These are phyloP conservation scores for Lacerta viridis DNA, from an alignment of 2,797 vertebrate genomes.

Conservation along the genomic window DNA sequence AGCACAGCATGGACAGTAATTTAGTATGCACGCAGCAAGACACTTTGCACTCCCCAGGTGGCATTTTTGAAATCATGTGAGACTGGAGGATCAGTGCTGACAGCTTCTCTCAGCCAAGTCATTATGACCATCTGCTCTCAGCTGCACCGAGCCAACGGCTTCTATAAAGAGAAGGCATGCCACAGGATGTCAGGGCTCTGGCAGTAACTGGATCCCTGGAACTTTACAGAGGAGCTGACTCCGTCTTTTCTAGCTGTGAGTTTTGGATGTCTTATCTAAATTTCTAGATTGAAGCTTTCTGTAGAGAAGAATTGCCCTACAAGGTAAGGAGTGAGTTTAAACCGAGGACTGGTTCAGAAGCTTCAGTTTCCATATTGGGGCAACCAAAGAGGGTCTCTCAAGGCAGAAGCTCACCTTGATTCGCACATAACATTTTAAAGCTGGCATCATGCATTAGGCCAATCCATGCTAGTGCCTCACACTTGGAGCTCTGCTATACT, in stretches of 20 bases:
- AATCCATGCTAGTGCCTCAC: background rate
- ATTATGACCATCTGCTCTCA: slow-evolving; percentile 74
- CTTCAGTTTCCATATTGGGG: background rate
- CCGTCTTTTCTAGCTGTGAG: slow-evolving; percentile 50
- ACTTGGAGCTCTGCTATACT: background rate
- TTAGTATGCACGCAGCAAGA: slow-evolving; percentile 59
- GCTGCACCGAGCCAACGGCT: slow-evolving; percentile 52
- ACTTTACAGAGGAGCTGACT: slow-evolving; percentile 59
- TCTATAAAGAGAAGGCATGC: slow-evolving; percentile 59
- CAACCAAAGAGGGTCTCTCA: background rate
- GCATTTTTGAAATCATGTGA: slow-evolving; percentile 59
- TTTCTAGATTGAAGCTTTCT: background rate
- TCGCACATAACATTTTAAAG: background rate
- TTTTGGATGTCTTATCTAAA: slow-evolving; percentile 40
- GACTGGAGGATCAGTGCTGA: slow-evolving; percentile 62
- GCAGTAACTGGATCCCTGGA: slow-evolving; percentile 61
- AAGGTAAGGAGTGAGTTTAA: too few species aligned
- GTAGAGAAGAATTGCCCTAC: background rate
- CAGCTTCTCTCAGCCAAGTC: slow-evolving; percentile 66
- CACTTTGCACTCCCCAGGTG: slow-evolving; percentile 78
- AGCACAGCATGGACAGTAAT: slow-evolving; percentile 56
- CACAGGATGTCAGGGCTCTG: slow-evolving; percentile 33
- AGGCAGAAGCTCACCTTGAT: too few species aligned
- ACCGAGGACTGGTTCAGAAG: background rate
- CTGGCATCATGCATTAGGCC: background rate